phyloP scores from a whole-genome alignment of 1,140 invertebrate genomes.

The Forficula auricularia region DNA sequence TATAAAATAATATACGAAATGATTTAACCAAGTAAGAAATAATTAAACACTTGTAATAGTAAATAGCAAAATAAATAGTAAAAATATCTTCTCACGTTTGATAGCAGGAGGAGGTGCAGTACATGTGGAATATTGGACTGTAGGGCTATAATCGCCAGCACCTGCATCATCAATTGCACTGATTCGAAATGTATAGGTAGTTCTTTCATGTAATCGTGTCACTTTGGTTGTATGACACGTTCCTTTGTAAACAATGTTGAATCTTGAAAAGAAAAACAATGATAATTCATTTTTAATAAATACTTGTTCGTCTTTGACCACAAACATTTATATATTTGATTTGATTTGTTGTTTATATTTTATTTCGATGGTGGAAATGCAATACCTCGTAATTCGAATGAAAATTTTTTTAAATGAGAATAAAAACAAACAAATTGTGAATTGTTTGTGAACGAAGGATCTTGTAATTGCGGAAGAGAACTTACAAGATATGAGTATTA shows the following conservation, averaged over 20 bases:
- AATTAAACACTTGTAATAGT: not conserved
- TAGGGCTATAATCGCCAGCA: conserved; percentile 53
- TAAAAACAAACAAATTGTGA: no score
- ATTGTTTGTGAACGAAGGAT: no score
- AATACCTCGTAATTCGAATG: no score
- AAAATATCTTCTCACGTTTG: conserved; percentile 34
- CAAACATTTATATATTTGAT: not conserved
- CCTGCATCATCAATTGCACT: conserved; percentile 68
- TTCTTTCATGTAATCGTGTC: conserved; percentile 59
- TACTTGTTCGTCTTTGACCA: not conserved
- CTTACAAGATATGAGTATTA: no score
- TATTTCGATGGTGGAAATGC: no score
- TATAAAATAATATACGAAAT: not conserved
- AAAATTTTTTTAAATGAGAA: no score
- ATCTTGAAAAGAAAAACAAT: conserved; percentile 27
- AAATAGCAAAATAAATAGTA: not conserved
- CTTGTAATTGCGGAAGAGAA: no score
- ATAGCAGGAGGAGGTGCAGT: conserved; percentile 57
- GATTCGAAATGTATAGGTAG: conserved; percentile 61
- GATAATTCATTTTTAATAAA: conserved; percentile 3
- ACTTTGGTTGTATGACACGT: conserved; percentile 57
- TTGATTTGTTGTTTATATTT: no score
- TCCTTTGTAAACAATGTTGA: conserved; percentile 60
- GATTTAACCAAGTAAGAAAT: not conserved
- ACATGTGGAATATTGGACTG: conserved; percentile 47